phyloP scores from a whole-genome alignment of 2,113 vertebrate species.

The Seriola rivoliana region DNA sequence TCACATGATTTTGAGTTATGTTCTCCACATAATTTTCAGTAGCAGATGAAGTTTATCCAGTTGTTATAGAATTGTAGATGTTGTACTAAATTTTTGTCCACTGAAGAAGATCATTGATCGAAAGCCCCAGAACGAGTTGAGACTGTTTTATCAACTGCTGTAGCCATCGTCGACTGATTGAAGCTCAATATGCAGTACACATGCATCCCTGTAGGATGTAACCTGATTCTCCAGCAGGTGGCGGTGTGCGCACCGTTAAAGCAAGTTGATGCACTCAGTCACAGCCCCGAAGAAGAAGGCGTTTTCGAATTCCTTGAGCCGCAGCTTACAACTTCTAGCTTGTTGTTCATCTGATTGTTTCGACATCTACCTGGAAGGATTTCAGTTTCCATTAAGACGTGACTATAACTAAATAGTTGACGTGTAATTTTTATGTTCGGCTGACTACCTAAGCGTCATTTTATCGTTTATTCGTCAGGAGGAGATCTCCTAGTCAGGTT shows the following conservation, averaged over 20 bases:
- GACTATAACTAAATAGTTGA: background rate
- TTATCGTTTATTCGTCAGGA: background rate
- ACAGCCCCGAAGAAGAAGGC: conserved; percentile 15
- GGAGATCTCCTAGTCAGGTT: background rate
- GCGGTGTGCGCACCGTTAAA: conserved; percentile 20
- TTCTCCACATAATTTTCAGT: background rate
- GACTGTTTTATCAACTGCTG: background rate
- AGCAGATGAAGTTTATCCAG: background rate
- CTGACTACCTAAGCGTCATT: background rate
- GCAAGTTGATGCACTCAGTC: too few relatives aligned
- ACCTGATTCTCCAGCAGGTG: conserved; percentile 1
- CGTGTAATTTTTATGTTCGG: background rate
- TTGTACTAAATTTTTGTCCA: background rate
- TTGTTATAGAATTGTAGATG: background rate
- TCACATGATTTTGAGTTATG: too few relatives aligned
- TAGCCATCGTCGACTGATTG: too few relatives aligned
- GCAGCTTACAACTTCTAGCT: conserved; percentile 14
- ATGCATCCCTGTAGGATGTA: background rate
- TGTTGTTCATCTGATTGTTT: background rate
- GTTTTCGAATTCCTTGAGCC: background rate
- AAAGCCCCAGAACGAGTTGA: background rate
- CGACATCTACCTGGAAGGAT: too few relatives aligned
- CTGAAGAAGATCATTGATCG: background rate
- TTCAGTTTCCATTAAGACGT: background rate
- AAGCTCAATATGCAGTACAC: too few relatives aligned